A percentile compares a stretch with the other conserved stretches of the same genome.
Evolutionary conservation across 1,140 invertebrate genomes (phyloP).

Genomic region (Pogonus chalceus): DNA sequence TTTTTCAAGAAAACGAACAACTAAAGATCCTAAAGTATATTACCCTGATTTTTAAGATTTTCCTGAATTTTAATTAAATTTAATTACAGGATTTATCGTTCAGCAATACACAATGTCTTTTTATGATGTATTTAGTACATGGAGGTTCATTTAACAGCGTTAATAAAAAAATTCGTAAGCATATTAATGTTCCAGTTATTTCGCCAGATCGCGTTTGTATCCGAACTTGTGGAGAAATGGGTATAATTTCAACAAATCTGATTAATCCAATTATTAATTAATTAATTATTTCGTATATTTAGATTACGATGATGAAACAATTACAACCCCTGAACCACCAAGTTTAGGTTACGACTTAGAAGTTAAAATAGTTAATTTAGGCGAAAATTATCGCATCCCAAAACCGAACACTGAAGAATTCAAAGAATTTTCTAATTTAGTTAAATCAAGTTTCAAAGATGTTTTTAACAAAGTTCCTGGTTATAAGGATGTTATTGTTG

Average conservation of each 20-base stretch:
- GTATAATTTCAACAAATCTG: conserved; percentile 15
- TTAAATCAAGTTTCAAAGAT: conserved; percentile 52
- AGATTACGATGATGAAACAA: conserved; percentile 41
- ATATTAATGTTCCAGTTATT: conserved; percentile 63
- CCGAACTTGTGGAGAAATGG: conserved; percentile 61
- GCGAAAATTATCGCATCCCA: conserved; percentile 63
- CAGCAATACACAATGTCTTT: conserved; percentile 70
- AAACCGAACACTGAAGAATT: conserved; percentile 57
- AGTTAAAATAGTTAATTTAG: conserved; percentile 64
- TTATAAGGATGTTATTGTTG: conserved; percentile 56
- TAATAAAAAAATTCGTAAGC: conserved; percentile 78
- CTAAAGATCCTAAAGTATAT: conserved; percentile 58
- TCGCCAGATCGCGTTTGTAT: conserved; percentile 77
- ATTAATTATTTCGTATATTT: no score
- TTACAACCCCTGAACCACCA: conserved; percentile 50
- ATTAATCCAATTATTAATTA: no score
- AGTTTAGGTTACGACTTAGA: conserved; percentile 57
- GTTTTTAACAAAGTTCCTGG: conserved; percentile 57
- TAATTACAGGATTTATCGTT: conserved; percentile 63
- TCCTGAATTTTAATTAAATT: conserved; percentile 8
- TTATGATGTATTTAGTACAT: conserved; percentile 79
- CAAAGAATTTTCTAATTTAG: conserved; percentile 56
- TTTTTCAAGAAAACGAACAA: conserved; percentile 68
- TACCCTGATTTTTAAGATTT: background rate
- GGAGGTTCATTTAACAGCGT: conserved; percentile 75